Percentiles rank a stretch among this genome's conserved stretches.
These are phyloP conservation scores for Tortricodes alternella DNA, from an alignment of 2,888 invertebrate species.

Conservation along the genomic window DNA sequence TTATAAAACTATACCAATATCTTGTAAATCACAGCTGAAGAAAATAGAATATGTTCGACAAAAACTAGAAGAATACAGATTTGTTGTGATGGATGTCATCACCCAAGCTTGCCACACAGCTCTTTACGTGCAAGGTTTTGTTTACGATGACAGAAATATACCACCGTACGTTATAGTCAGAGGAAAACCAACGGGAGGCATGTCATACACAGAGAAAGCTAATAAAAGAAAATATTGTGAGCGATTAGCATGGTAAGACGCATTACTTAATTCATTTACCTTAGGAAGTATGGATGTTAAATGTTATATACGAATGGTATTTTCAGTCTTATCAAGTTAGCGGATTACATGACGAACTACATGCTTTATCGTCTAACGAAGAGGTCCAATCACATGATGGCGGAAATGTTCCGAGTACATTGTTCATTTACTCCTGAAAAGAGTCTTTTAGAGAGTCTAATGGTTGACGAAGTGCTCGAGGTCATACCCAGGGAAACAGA, in stretches of 20 bases:
- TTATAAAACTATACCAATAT: background rate
- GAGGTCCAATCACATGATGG: slow-evolving; percentile 84
- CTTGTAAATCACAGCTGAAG: slow-evolving; percentile 67
- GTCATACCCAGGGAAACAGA: slow-evolving; percentile 63
- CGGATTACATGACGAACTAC: slow-evolving; percentile 88
- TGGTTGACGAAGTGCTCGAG: slow-evolving; percentile 79
- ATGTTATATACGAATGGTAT: too few species aligned
- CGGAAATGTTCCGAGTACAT: slow-evolving; percentile 80
- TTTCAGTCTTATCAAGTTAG: slow-evolving; percentile 86
- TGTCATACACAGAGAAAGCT: slow-evolving; percentile 94
- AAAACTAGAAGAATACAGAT: slow-evolving; percentile 61
- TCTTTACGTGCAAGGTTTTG: slow-evolving; percentile 89
- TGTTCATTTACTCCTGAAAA: slow-evolving; percentile 75
- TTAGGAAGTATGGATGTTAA: too few species aligned
- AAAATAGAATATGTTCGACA: slow-evolving; percentile 62
- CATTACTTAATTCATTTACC: background rate
- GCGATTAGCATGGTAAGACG: slow-evolving; percentile 87
- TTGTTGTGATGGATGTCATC: slow-evolving; percentile 68
- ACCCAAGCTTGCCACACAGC: slow-evolving; percentile 88
- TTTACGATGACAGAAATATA: slow-evolving; percentile 87
- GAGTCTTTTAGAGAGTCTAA: slow-evolving; percentile 60
- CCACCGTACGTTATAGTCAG: slow-evolving; percentile 74
- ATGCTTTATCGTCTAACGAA: slow-evolving; percentile 86
- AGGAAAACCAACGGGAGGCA: slow-evolving; percentile 85
- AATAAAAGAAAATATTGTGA: slow-evolving; percentile 91